Evolutionary conservation across 2,113 vertebrate genomes (phyloP).

Genomic region (Tichodroma muraria): DNA sequence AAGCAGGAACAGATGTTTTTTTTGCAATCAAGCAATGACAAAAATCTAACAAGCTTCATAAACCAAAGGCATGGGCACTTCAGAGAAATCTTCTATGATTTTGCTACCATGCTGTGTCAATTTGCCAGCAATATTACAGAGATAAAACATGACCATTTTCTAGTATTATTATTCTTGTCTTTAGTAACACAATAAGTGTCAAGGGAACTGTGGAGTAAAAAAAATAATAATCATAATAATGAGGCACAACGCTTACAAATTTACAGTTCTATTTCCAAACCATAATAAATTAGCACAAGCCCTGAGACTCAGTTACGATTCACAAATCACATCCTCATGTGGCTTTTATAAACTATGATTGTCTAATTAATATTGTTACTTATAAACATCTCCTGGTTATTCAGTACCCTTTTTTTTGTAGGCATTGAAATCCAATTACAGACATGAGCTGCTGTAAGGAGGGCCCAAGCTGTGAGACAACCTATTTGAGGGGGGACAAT

Average conservation of each 20-base stretch:
- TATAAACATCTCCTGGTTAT: conserved; percentile 44
- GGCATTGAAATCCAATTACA: conserved; percentile 57
- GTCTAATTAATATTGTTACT: conserved; percentile 64
- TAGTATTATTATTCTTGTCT: not conserved
- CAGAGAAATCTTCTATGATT: conserved; percentile 2
- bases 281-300: conserved; percentile 41
- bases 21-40: conserved; percentile 51
- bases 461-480: not conserved
- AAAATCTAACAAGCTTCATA: conserved; percentile 64
- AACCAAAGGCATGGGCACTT: conserved; percentile 44
- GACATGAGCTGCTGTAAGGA: not conserved
- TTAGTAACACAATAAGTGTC: not conserved
- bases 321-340: conserved; percentile 49
- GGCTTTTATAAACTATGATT: conserved; percentile 39
- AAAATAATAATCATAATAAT: not conserved
- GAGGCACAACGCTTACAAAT: not conserved
- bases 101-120: not conserved
- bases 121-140: conserved; percentile 23
- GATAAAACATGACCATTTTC: not conserved
- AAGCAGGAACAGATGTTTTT: conserved; percentile 75
- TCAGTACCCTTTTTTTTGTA: conserved; percentile 20
- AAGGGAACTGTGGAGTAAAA: not conserved
- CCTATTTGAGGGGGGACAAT: not conserved
- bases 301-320: conserved; percentile 48
- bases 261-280: conserved; percentile 28